A percentile compares a stretch with the other conserved stretches of the same genome.
These are phyloP conservation scores for Periophthalmus magnuspinnatus DNA, from an alignment of 2,797 vertebrate species.

Conservation along the genomic window DNA sequence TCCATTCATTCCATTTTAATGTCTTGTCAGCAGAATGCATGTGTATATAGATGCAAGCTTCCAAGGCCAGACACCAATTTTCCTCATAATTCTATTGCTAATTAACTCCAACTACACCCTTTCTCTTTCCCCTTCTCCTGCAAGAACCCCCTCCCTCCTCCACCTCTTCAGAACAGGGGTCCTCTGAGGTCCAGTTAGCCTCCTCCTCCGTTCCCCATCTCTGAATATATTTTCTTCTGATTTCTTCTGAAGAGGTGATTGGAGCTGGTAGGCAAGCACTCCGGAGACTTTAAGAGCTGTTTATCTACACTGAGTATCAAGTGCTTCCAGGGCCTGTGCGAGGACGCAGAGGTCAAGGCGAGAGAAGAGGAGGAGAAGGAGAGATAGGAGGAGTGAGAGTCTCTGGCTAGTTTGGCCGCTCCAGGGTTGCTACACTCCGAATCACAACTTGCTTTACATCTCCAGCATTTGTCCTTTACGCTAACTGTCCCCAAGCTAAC, in stretches of 20 bases:
- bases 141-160: slow-evolving; percentile 43
- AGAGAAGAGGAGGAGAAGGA: slow-evolving; percentile 39
- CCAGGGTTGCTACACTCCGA: slow-evolving; percentile 35
- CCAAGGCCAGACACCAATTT: slow-evolving; percentile 49
- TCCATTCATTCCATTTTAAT: not conserved
- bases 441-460: slow-evolving; percentile 30
- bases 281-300: slow-evolving; percentile 71
- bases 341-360: slow-evolving; percentile 70
- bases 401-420: slow-evolving; percentile 46
- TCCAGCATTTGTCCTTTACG: slow-evolving; percentile 38
- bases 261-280: slow-evolving; percentile 64
- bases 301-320: slow-evolving; percentile 72
- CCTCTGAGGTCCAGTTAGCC: slow-evolving; percentile 72
- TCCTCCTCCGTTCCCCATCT: slow-evolving; percentile 18
- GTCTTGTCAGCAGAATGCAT: not conserved
- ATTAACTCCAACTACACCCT: slow-evolving; percentile 63
- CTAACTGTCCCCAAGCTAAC: slow-evolving; percentile 22
- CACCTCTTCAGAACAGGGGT: slow-evolving; percentile 45
- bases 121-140: slow-evolving; percentile 48
- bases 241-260: slow-evolving; percentile 70
- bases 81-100: slow-evolving; percentile 52
- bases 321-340: slow-evolving; percentile 71
- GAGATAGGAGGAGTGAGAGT: slow-evolving; percentile 34
- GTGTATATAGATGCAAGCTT: slow-evolving; percentile 18
- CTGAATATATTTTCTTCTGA: slow-evolving; percentile 47